A percentile compares a stretch with the other conserved stretches of the same genome.
These are phyloP conservation scores for Chlorocebus sabaeus DNA, from an alignment of 2,113 vertebrate genomes.

Conservation along the genomic window DNA sequence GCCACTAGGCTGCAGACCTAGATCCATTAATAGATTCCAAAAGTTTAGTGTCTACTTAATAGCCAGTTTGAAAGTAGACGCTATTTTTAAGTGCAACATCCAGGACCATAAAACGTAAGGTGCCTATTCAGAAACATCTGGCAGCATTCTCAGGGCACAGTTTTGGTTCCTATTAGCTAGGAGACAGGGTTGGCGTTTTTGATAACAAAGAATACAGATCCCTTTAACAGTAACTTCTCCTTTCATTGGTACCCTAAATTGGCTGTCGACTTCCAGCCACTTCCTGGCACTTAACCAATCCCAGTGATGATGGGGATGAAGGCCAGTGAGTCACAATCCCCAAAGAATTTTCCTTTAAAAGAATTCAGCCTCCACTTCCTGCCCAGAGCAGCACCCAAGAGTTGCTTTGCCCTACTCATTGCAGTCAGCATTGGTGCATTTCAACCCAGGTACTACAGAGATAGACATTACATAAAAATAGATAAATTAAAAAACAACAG, in stretches of 20 bases:
- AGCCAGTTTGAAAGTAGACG: background rate
- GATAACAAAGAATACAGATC: background rate
- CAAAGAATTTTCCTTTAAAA: slow-evolving; percentile 7
- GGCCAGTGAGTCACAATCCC: background rate
- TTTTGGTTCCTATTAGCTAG: background rate
- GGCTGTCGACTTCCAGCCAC: background rate
- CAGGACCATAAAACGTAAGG: background rate
- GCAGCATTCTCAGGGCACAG: background rate
- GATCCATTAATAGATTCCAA: background rate
- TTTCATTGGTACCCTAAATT: background rate
- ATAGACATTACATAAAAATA: background rate
- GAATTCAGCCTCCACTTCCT: slow-evolving; percentile 32
- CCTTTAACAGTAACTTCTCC: background rate
- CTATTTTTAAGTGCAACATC: background rate
- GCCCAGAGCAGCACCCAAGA: background rate
- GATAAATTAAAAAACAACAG: background rate
- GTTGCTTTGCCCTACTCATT: background rate
- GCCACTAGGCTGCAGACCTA: background rate
- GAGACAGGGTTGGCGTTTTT: background rate
- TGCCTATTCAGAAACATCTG: slow-evolving; percentile 28
- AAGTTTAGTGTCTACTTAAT: background rate
- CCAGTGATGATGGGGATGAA: background rate
- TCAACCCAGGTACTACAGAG: background rate
- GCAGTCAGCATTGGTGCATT: background rate
- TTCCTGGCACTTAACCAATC: background rate